Percentiles rank a stretch among this genome's conserved stretches.
Evolutionary conservation across 2,797 vertebrate genomes (phyloP).

Genomic region (Glyptemys insculpta): DNA sequence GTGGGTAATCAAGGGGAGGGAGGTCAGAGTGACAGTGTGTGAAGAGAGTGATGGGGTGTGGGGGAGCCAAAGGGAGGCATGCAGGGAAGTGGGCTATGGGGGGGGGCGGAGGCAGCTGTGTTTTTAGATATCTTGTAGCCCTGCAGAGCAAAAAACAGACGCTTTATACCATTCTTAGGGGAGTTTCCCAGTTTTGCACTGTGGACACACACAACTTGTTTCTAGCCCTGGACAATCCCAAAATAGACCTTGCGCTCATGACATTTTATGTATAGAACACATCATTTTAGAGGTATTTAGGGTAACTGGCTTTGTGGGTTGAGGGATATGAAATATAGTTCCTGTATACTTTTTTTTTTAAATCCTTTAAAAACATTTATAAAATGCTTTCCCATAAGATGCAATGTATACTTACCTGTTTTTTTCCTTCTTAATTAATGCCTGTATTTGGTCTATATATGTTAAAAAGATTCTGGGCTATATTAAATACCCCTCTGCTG

Average conservation of each 20-base stretch:
- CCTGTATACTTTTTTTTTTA: not conserved
- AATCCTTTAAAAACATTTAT: not conserved
- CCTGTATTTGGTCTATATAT: slow-evolving; percentile 48
- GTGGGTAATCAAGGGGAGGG: not conserved
- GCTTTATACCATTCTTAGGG: not conserved
- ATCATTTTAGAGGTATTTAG: not conserved
- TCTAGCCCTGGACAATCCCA: not conserved
- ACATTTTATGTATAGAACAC: not conserved
- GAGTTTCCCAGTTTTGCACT: not conserved
- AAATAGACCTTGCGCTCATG: not conserved
- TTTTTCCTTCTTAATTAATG: not conserved
- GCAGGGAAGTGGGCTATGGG: not conserved
- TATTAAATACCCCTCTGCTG: not conserved
- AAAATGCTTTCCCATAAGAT: not conserved
- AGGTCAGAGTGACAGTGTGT: not conserved
- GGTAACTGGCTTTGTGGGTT: not conserved
- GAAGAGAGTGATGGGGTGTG: not conserved
- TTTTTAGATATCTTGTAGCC: not conserved
- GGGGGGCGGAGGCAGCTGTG: accelerated
- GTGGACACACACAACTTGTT: not conserved
- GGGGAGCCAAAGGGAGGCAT: not conserved
- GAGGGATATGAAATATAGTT: not conserved
- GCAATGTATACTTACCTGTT: not conserved
- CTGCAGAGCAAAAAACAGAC: not conserved
- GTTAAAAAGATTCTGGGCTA: not conserved